Evolutionary conservation across 2,888 invertebrate genomes (phyloP).

Genomic region (Epirrhoe alternata): DNA sequence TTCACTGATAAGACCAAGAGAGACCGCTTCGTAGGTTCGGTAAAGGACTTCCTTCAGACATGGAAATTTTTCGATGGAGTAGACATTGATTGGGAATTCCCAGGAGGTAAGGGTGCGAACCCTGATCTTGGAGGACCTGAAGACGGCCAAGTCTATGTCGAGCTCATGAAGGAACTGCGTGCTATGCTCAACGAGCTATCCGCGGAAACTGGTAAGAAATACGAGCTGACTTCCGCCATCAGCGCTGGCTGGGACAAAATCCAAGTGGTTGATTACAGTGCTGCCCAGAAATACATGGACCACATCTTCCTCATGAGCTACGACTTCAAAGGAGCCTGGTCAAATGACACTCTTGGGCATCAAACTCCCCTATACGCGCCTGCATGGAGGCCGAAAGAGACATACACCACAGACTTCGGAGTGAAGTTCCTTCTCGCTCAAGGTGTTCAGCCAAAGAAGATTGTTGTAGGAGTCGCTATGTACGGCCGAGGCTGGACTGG

Average conservation of each 20-base stretch:
- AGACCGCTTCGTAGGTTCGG: conserved; percentile 74
- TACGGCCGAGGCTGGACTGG: conserved; percentile 82
- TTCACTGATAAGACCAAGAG: conserved; percentile 74
- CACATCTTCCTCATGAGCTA: conserved; percentile 82
- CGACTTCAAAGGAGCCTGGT: conserved; percentile 82
- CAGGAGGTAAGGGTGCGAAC: conserved; percentile 81
- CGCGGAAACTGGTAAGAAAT: conserved; percentile 73
- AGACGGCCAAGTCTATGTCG: conserved; percentile 73
- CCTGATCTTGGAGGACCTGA: conserved; percentile 75
- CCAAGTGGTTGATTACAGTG: conserved; percentile 77
- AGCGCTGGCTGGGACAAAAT: conserved; percentile 82
- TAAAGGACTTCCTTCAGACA: conserved; percentile 77
- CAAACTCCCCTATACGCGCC: conserved; percentile 77
- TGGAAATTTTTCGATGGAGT: conserved; percentile 83
- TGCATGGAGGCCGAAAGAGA: conserved; percentile 74
- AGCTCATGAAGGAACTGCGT: conserved; percentile 75
- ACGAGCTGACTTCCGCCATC: conserved; percentile 80
- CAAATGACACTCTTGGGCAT: conserved; percentile 77
- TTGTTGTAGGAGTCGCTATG: conserved; percentile 80
- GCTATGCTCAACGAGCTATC: conserved; percentile 76
- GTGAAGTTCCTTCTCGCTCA: conserved; percentile 75
- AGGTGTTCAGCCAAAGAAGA: conserved; percentile 77
- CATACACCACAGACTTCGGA: conserved; percentile 81
- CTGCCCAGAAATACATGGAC: conserved; percentile 80
- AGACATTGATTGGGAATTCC: conserved; percentile 82